phyloP scores from a whole-genome alignment of 2,113 vertebrate species.

The Coreoperca whiteheadi region DNA sequence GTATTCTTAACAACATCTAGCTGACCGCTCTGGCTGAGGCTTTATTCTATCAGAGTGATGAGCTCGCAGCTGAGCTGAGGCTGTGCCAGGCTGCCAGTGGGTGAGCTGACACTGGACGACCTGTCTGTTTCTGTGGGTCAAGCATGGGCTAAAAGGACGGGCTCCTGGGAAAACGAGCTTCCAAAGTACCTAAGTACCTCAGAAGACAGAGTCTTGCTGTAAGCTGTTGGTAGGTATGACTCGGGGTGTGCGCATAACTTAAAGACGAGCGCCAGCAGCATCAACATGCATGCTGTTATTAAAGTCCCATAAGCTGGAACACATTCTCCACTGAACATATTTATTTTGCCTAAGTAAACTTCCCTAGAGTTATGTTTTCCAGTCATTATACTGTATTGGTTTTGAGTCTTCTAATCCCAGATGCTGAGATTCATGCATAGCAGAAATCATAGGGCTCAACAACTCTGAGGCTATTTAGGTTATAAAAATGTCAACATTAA shows the following conservation, averaged over 20 bases:
- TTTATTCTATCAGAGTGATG: constrained; percentile 46
- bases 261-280: not conserved
- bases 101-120: constrained; percentile 57
- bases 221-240: constrained; percentile 21
- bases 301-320: constrained; percentile 20
- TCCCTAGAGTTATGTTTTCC: constrained; percentile 10
- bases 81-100: constrained; percentile 52
- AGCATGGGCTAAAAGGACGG: constrained; percentile 39
- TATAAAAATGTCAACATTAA: constrained; percentile 50
- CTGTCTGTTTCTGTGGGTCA: constrained; percentile 50
- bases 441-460: constrained; percentile 28
- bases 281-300: constrained; percentile 41
- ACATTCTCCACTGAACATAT: constrained; percentile 27
- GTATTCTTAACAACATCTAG: constrained; percentile 38
- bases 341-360: constrained; percentile 54
- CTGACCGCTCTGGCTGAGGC: constrained; percentile 17
- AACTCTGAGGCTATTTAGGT: constrained; percentile 33
- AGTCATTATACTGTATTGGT: constrained; percentile 17
- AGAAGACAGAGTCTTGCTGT: constrained; percentile 29
- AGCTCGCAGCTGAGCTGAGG: constrained; percentile 62
- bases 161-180: constrained; percentile 31
- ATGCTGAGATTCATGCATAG: constrained; percentile 16
- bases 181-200: constrained; percentile 18
- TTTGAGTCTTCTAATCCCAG: constrained; percentile 35
- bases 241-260: not conserved